Evolutionary conservation across 2,888 invertebrate genomes (phyloP).

Genomic region (Sphinx pinastri): DNA sequence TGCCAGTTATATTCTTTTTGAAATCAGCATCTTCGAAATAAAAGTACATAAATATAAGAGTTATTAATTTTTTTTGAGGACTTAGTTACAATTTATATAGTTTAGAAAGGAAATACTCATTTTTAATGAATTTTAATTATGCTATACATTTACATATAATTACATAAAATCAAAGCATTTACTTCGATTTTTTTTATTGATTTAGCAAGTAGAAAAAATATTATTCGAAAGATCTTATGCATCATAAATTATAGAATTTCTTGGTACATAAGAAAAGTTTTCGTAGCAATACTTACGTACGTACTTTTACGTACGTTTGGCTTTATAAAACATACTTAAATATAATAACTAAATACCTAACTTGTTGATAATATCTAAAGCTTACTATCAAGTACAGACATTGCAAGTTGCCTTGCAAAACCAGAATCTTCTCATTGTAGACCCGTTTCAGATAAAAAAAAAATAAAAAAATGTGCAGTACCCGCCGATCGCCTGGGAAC

Average conservation of each 20-base stretch:
- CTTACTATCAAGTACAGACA: conserved; percentile 70
- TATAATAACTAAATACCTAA: conserved; percentile 22
- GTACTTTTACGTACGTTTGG: no score
- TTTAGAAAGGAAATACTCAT: no score
- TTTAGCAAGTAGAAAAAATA: not conserved
- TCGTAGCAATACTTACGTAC: no score
- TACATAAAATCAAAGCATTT: no score
- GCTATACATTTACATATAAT: no score
- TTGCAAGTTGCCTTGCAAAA: conserved; percentile 78
- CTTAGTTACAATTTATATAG: not conserved
- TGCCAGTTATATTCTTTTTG: conserved; percentile 42
- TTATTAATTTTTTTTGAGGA: not conserved
- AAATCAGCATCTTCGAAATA: conserved; percentile 22
- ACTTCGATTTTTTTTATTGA: not conserved
- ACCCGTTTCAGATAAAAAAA: conserved; percentile 73
- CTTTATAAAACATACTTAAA: not conserved
- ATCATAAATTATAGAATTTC: no score
- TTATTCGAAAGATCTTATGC: not conserved
- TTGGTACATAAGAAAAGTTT: no score
- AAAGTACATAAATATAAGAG: conserved; percentile 26
- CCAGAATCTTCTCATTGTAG: conserved; percentile 80
- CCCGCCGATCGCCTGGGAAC: conserved; percentile 78
- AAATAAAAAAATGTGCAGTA: conserved; percentile 62
- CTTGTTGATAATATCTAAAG: conserved; percentile 49
- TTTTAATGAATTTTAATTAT: no score